phyloP scores from a whole-genome alignment of 2,888 invertebrate species.

The Synergus umbraculus region DNA sequence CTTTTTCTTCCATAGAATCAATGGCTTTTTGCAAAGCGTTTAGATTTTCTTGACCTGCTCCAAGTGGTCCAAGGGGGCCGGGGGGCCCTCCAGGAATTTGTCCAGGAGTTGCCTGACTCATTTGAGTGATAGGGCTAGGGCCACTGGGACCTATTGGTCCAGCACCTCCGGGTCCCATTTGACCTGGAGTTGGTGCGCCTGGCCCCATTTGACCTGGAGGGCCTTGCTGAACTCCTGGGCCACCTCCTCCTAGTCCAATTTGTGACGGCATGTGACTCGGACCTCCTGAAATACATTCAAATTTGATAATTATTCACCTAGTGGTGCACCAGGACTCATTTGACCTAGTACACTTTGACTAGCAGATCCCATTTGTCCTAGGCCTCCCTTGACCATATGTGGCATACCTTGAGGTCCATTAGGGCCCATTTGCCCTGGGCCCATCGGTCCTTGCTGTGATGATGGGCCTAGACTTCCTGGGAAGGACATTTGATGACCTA shows the following conservation, averaged over 20 bases:
- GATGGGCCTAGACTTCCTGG: conserved; percentile 30
- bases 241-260: conserved; percentile 73
- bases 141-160: conserved; percentile 68
- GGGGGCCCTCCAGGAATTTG: conserved; percentile 70
- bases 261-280: conserved; percentile 66
- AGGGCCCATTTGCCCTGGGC: conserved; percentile 65
- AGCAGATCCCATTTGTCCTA: conserved; percentile 50
- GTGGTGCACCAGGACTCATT: conserved; percentile 43
- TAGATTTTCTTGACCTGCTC: conserved; percentile 88
- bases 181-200: conserved; percentile 61
- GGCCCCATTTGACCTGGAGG: conserved; percentile 66
- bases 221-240: conserved; percentile 56
- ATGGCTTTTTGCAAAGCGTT: conserved; percentile 94
- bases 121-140: conserved; percentile 58
- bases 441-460: conserved; percentile 60
- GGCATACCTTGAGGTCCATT: conserved; percentile 63
- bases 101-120: conserved; percentile 51
- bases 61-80: conserved; percentile 74
- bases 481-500: conserved; percentile 35
- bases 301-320: neutral
- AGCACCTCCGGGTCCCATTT: conserved; percentile 70
- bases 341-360: conserved; percentile 60
- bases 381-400: conserved; percentile 59
- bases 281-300: conserved; percentile 39
- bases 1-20: conserved; percentile 97